phyloP scores from a whole-genome alignment of 2,797 vertebrate species.

The Adelosebastes latens region DNA sequence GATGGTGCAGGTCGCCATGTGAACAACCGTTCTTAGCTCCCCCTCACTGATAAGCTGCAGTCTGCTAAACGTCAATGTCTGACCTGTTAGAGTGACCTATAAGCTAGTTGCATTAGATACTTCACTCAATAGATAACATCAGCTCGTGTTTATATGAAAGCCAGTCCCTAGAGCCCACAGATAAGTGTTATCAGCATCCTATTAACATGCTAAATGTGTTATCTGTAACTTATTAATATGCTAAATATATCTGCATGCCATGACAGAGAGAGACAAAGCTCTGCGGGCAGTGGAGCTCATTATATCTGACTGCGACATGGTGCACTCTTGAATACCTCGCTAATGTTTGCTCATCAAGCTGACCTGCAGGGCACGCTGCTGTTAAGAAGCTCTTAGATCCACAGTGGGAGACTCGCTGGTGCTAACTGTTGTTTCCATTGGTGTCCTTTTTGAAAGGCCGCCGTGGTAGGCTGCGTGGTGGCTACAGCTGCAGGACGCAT shows the following conservation, averaged over 20 bases:
- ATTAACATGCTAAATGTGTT: conserved; percentile 60
- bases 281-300: conserved; percentile 55
- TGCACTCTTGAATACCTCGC: conserved; percentile 47
- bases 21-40: no score
- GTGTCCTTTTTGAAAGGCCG: background rate
- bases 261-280: conserved; percentile 44
- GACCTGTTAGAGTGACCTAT: background rate
- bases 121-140: background rate
- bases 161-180: conserved; percentile 1
- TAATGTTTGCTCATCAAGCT: conserved; percentile 67
- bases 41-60: background rate
- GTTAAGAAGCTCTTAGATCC: conserved; percentile 29
- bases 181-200: conserved; percentile 42
- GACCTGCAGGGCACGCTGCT: conserved; percentile 52
- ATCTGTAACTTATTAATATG: conserved; percentile 58
- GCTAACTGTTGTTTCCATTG: background rate
- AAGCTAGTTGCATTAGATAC: conserved; percentile 6
- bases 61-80: no score
- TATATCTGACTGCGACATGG: conserved; percentile 49
- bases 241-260: conserved; percentile 44
- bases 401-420: background rate
- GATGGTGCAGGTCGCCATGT: background rate
- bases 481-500: background rate
- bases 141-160: background rate
- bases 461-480: background rate